Base-by-base conservation (phyloP, 2,113 vertebrate species). In the Tautogolabrus adspersus region DNA sequence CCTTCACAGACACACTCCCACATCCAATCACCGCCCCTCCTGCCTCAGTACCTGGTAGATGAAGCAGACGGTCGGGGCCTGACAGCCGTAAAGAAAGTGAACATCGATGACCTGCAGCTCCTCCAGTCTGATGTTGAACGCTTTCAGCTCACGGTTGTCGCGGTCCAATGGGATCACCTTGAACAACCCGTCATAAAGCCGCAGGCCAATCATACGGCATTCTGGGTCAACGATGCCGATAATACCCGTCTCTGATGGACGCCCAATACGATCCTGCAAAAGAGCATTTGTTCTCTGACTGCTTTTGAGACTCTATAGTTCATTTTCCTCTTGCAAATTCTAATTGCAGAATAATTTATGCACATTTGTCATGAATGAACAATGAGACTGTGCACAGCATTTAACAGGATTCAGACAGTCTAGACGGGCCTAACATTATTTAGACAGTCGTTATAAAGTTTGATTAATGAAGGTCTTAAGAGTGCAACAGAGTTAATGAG, bases 161-260 rank as follows among this genome's bases (percentile, higher is more conserved):
- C 98, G 83, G 61, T 99, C 98, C 79, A 99, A 76, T 0, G 98
- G 98, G 46, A 99, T 99, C 68, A 99, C 98, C 86, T 99, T 99
- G 77, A 99, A 99, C 55, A 99, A 93, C 10, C 98, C 98, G 0
- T 99, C 98, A 0, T 99, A 99, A 37, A 99, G 96, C 6, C 98
- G 91, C 82, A 99, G 89, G 11, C 98, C 98, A 0, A 99, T 99
- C 98, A 99, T 99, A 4, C 98, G 95, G 86, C 98, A 99, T 85
- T 99, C 98, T 0, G 98, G 98, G 77, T 99, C 98, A 8, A 99
- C 97, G 63, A 99, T 99, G 58, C 98, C 98, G 0, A 99, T 99
- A 38, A 99, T 98, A 23, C 98, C 98, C 0, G 98, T 99, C 92
- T 99, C 98, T 0, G 98, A 99, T 2, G 98, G 97, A 3, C 98